Conservation (phyloP, 2,888 invertebrate species). For the Mythimna loreyi region DNA sequence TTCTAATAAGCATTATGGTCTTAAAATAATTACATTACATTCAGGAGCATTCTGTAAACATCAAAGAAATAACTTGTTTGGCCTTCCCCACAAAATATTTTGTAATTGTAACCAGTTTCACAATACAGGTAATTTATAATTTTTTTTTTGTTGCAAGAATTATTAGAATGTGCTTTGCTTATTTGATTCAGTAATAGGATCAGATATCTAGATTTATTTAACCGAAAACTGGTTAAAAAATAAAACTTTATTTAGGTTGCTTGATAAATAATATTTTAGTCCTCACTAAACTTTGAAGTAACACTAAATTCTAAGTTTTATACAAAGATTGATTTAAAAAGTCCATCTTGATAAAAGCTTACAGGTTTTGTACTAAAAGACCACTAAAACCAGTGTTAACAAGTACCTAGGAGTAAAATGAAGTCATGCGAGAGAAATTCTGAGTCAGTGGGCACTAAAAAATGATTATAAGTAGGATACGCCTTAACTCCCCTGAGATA, state of each 20-base stretch:
- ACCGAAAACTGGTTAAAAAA: too few species aligned
- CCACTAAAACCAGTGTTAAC: not conserved
- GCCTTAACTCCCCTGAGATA: conserved; percentile 19
- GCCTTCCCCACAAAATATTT: not conserved
- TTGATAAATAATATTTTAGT: too few species aligned
- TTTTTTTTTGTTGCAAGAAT: not conserved
- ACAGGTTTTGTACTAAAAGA: not conserved
- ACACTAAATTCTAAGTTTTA: not conserved
- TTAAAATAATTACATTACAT: not conserved
- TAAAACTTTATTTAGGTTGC: too few species aligned
- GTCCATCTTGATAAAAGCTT: not conserved
- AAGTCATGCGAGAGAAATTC: conserved; percentile 28
- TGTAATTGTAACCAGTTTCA: conserved; percentile 4
- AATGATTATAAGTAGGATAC: conserved; percentile 6
- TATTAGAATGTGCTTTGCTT: not conserved
- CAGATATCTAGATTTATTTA: not conserved
- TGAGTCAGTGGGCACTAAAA: conserved; percentile 9
- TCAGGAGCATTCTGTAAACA: not conserved
- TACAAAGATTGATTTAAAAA: not conserved
- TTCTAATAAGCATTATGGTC: not conserved
- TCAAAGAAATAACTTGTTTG: not conserved
- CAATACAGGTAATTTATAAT: not conserved
- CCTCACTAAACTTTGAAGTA: too few species aligned
- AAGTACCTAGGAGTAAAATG: not conserved
- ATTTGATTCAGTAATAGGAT: not conserved